A percentile compares a stretch with the other conserved stretches of the same genome.
phyloP scores from a whole-genome alignment of 2,797 vertebrate genomes.

The Chaetodon trifasciatus region DNA sequence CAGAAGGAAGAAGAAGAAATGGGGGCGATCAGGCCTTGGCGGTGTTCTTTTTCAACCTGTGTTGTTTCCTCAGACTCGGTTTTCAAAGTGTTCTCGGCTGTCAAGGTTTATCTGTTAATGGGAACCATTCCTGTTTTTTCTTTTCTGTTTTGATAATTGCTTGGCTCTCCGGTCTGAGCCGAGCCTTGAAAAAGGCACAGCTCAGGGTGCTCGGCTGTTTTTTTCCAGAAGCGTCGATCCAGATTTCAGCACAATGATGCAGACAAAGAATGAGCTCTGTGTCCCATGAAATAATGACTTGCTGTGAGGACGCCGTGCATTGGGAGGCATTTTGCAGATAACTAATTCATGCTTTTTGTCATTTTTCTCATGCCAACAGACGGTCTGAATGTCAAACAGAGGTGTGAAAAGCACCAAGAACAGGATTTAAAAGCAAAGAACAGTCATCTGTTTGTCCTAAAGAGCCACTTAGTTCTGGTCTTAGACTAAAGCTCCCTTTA shows the following conservation, averaged over 20 bases:
- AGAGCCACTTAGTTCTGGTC: neutral
- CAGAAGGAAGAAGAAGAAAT: constrained; percentile 6
- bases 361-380: constrained; percentile 4
- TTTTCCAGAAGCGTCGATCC: neutral
- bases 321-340: neutral
- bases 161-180: neutral
- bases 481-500: neutral
- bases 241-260: neutral
- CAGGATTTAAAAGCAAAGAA: neutral
- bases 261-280: neutral
- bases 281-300: neutral
- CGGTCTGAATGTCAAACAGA: constrained; percentile 21
- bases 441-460: neutral
- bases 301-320: neutral
- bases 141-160: constrained; percentile 28
- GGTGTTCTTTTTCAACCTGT: neutral
- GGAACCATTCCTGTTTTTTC: constrained; percentile 34
- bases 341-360: constrained; percentile 12
- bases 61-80: neutral
- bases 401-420: constrained; percentile 25
- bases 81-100: constrained; percentile 1
- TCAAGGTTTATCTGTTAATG: constrained; percentile 39
- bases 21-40: constrained; percentile 8
- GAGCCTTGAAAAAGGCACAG: neutral
- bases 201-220: neutral